Evolutionary conservation across 1,140 invertebrate species (phyloP), one percentile per base, ranked within the genome.

Genomic region (Drosophila kikkawai): DNA sequence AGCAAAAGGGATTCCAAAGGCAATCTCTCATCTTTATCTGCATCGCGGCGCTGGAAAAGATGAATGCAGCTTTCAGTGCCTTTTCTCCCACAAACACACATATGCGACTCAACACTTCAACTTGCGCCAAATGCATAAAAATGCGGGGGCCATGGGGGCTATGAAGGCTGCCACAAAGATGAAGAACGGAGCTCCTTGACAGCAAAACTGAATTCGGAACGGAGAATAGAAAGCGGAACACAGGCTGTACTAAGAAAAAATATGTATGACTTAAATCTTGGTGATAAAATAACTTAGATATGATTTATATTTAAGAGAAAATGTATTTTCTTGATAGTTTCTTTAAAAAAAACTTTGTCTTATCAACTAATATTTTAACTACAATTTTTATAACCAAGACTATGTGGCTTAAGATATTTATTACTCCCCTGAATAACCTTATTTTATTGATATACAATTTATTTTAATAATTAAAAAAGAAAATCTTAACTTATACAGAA

Each of bases 101-200:
- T 61, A 76, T 68, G 84, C 70, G 71, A 69, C 83, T 82, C 84
- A 79, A 76, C 84, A 78, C 84, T 87, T 83, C 84, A 80, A 70
- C 68, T 56, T 83, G 84, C 66, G 66, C 80, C 84, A 87, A 83
- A 87, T 87, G 84, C 84, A 87, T 87, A 79, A 87, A 83, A 87
- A 88, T 87, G 80, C 84, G 74, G 51, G 22, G 74, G 51, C 44
- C 29, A 42, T 22, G 47, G 48, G 17, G 36, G 19, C 13, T 9
- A 19, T 15, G 50, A 29, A 17, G 48, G 44, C 19, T 37, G 44
- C 22, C 47, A 68, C 41, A 68, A 77, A 77, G 65, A 75, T 57
- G 55, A 76, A 56, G 63, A 68, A 68, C 75, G n/a, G 37, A 74
- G 79, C 70, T 86, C 65, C 82, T 86, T 82, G 79, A 86, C 75